phyloP scores from a whole-genome alignment of 2,797 vertebrate species.

The Zonotrichia albicollis region DNA sequence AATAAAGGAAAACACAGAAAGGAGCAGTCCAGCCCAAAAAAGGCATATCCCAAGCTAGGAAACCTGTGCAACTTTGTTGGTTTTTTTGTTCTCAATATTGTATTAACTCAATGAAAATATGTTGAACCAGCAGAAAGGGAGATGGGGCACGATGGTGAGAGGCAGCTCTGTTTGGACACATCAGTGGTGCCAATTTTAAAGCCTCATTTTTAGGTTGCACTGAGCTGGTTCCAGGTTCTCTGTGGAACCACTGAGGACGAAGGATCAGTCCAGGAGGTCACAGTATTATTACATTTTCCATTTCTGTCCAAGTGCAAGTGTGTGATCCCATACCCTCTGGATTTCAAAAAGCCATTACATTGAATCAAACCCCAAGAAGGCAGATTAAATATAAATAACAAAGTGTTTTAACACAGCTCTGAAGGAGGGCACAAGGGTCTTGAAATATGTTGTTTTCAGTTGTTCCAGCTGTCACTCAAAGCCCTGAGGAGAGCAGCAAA shows the following conservation, averaged over 20 bases:
- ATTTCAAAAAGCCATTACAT: conserved; percentile 32
- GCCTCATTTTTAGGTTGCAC: background rate
- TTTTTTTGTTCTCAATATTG: background rate
- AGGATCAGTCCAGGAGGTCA: conserved; percentile 34
- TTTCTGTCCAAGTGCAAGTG: conserved; percentile 27
- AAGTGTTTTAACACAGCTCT: conserved; percentile 16
- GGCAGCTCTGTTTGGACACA: background rate
- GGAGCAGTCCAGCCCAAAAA: background rate
- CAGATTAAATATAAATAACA: conserved; percentile 36
- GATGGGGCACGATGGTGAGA: background rate
- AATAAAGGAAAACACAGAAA: background rate
- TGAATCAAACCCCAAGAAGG: conserved; percentile 15
- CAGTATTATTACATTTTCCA: conserved; percentile 23
- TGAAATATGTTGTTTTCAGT: background rate
- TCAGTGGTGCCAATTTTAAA: background rate
- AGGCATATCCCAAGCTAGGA: background rate
- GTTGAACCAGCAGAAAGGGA: background rate
- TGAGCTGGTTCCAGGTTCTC: background rate
- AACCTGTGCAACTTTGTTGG: too few relatives aligned
- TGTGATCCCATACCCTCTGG: background rate
- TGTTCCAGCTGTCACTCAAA: background rate
- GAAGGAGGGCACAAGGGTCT: background rate
- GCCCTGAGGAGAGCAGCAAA: background rate
- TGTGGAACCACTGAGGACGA: background rate
- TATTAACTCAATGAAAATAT: background rate